Evolutionary conservation across 2,888 invertebrate species (phyloP).

Genomic region (Tipula vernalis): DNA sequence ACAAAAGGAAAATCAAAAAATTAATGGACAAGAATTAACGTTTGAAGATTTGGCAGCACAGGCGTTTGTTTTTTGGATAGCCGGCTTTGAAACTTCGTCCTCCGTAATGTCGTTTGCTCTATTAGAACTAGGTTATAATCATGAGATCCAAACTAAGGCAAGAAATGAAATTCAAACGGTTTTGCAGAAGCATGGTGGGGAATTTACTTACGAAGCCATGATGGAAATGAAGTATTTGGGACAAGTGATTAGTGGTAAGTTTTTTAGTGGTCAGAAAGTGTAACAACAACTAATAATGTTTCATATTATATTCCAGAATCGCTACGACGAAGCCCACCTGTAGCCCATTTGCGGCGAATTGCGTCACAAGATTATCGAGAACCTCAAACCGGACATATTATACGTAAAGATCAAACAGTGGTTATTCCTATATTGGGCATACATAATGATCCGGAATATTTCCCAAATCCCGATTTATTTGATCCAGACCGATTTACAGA

Average conservation of each 20-base stretch:
- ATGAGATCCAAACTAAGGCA: constrained; percentile 38
- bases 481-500: constrained; percentile 29
- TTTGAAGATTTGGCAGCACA: constrained; percentile 40
- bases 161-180: constrained; percentile 37
- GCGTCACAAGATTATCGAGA: constrained; percentile 31
- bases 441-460: constrained; percentile 23
- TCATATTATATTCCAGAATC: constrained; percentile 13
- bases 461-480: constrained; percentile 25
- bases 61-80: constrained; percentile 40
- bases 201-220: constrained; percentile 42
- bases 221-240: constrained; percentile 44
- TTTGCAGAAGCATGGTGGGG: constrained; percentile 33
- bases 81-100: constrained; percentile 42
- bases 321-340: constrained; percentile 35
- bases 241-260: constrained; percentile 40
- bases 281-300: no score
- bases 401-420: constrained; percentile 23
- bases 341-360: constrained; percentile 30
- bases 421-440: constrained; percentile 24
- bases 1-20: neutral
- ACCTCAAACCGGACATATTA: constrained; percentile 19
- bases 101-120: constrained; percentile 40
- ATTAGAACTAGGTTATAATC: constrained; percentile 41
- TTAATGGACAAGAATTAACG: constrained; percentile 22
- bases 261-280: no score